phyloP scores from a whole-genome alignment of 2,113 vertebrate species.

The Typhlomys cinereus region DNA sequence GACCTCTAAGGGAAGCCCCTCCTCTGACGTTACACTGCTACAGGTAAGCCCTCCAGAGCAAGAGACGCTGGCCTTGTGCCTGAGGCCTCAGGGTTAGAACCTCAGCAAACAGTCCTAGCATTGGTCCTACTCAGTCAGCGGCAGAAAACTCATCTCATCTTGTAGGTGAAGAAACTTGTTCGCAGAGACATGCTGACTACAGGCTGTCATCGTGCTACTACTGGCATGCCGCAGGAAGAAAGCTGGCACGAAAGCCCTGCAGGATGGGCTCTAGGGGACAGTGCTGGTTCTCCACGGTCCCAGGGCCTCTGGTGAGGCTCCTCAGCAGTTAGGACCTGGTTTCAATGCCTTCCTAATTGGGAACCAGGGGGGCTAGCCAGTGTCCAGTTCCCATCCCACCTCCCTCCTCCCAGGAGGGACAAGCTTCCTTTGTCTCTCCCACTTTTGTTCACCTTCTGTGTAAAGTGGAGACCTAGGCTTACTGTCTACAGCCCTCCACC shows the following conservation, averaged over 20 bases:
- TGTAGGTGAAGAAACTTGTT: background rate
- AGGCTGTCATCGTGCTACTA: background rate
- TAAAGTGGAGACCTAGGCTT: background rate
- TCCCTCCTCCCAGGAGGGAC: background rate
- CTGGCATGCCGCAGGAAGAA: background rate
- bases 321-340: too few species aligned
- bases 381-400: background rate
- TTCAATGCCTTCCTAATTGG: background rate
- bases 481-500: too few species aligned
- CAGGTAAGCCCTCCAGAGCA: background rate
- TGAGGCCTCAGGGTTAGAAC: background rate
- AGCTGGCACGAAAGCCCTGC: background rate
- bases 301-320: rapidly evolving
- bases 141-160: background rate
- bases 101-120: background rate
- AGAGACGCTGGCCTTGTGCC: rapidly evolving
- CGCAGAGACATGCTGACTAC: background rate
- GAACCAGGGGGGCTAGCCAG: background rate
- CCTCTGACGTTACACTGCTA: background rate
- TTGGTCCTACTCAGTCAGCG: background rate
- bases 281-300: background rate
- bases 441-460: background rate
- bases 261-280: background rate
- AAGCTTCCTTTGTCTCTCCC: background rate
- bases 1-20: background rate